Conservation (phyloP, 2,888 invertebrate genomes). For the Buathra laborator region DNA sequence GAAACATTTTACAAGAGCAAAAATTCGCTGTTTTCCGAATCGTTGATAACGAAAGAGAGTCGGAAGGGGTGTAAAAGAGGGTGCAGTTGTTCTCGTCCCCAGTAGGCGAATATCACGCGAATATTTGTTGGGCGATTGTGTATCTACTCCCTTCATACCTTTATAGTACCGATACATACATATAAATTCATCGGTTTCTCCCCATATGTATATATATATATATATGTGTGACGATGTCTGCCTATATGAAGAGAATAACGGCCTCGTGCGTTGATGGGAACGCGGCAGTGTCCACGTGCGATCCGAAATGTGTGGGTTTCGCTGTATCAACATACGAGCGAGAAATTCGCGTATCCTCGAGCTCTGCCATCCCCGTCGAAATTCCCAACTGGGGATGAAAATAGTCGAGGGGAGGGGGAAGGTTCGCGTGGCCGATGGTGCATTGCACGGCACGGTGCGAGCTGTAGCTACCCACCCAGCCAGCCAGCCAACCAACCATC, state of each 20-base stretch:
- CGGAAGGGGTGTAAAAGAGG: background rate
- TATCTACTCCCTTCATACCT: constrained; percentile 10
- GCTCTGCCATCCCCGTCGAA: constrained; percentile 38
- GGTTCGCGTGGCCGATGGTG: constrained; percentile 63
- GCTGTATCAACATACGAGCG: constrained; percentile 41
- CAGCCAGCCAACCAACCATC: constrained; percentile 8
- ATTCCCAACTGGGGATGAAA: constrained; percentile 69
- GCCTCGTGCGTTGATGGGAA: constrained; percentile 45
- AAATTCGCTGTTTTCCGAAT: constrained; percentile 9
- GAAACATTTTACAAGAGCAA: constrained; percentile 32
- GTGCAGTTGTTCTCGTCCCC: constrained; percentile 7
- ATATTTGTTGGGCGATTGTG: constrained; percentile 60
- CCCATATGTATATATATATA: background rate
- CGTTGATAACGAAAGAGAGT: constrained; percentile 29
- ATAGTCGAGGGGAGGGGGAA: constrained; percentile 50
- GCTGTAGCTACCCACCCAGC: constrained; percentile 44
- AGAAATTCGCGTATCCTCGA: constrained; percentile 67
- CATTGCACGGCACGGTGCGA: constrained; percentile 61
- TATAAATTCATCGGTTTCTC: constrained; percentile 3
- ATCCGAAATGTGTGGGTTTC: constrained; percentile 8
- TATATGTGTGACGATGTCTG: constrained; percentile 56
- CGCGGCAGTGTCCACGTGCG: constrained; percentile 49
- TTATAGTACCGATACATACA: constrained; percentile 4
- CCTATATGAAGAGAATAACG: constrained; percentile 47
- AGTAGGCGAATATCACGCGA: constrained; percentile 35